phyloP scores from a whole-genome alignment of 2,797 vertebrate genomes.

The Hyperoplus immaculatus region DNA sequence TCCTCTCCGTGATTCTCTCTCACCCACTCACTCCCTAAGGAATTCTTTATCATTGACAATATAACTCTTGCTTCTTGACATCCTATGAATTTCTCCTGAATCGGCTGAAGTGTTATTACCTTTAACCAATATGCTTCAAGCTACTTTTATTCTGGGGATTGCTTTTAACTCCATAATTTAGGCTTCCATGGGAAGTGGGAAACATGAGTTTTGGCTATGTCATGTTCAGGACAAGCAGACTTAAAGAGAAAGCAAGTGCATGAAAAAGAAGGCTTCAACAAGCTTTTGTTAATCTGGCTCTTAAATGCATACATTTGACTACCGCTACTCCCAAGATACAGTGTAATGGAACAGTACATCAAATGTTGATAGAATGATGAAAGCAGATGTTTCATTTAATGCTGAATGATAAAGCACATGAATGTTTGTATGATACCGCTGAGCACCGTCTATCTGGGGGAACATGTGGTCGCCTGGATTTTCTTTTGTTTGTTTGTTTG shows the following conservation, averaged over 20 bases:
- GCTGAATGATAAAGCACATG: background rate
- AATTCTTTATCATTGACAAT: slow-evolving; percentile 37
- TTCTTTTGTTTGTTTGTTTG: background rate
- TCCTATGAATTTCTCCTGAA: slow-evolving; percentile 40
- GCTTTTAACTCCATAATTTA: slow-evolving; percentile 22
- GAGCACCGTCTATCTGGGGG: background rate
- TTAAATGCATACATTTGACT: background rate
- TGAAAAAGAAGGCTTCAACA: slow-evolving; percentile 17
- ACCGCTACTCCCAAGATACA: slow-evolving; percentile 10
- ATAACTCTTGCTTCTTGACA: slow-evolving; percentile 36
- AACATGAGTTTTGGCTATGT: background rate
- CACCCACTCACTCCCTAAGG: slow-evolving; percentile 7
- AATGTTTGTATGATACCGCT: slow-evolving; percentile 1
- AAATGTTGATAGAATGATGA: slow-evolving; percentile 10
- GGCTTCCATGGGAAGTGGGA: slow-evolving; percentile 17
- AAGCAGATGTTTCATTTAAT: slow-evolving; percentile 3
- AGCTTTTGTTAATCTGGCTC: slow-evolving; percentile 1
- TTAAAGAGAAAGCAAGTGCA: slow-evolving; percentile 2
- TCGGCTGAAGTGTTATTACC: slow-evolving; percentile 26
- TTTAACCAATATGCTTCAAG: slow-evolving; percentile 19
- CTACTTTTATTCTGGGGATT: slow-evolving; percentile 33
- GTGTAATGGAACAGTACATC: slow-evolving; percentile 26
- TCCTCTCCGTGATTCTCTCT: slow-evolving; percentile 12
- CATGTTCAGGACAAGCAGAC: background rate
- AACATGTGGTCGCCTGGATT: background rate